Base-by-base conservation (phyloP, 2,113 vertebrate species). In the Thunnus thynnus region DNA sequence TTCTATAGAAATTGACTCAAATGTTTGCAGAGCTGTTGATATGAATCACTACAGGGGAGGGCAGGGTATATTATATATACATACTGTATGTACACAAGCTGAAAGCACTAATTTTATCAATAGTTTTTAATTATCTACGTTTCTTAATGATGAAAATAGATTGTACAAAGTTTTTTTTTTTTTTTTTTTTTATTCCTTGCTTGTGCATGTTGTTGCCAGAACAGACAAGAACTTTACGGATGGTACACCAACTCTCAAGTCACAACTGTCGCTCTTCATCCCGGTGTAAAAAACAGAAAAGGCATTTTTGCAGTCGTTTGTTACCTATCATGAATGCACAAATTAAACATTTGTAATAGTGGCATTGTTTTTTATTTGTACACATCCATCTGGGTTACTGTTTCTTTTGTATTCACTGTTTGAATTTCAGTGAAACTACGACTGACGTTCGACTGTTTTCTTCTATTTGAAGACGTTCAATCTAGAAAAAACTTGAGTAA, bases 71-170 rank as follows among this genome's bases (percentile, higher is more conserved):
- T 91, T 87, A 84, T 87, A 82, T 90, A 90, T 85, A 87, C 83
- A 92, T 83, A 90, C 83, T 90, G 84, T 92, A 85, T 91, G 89
- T 95, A 97, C 94, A 95, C 95, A 96, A 97, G 95, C 94, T 96
- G 94, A 97, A 96, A 96, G 97, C 97, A 99, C 97, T 97, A 97
- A 97, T 97, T 97, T 96, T 97, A 96, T 96, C 96, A 92, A 93
- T 95, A 95, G 96, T 96, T 96, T 92, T 96, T 95, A 92, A 91
- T 61, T 95, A 95, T 94, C 84, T 84, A 85, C 51, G 87, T 96
- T 96, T 97, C 94, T 93, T 95, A 94, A 96, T 95, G 90, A 93
- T 96, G 96, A 94, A 97, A 91, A 96, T 96, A 96, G 96, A 96
- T 94, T 98, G 97, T 97, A 98, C 96, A 97, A 96, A 96, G 95